These are phyloP conservation scores for Tarsius wallacei DNA, from an alignment of 2,797 vertebrate genomes.

Conservation along the genomic window DNA sequence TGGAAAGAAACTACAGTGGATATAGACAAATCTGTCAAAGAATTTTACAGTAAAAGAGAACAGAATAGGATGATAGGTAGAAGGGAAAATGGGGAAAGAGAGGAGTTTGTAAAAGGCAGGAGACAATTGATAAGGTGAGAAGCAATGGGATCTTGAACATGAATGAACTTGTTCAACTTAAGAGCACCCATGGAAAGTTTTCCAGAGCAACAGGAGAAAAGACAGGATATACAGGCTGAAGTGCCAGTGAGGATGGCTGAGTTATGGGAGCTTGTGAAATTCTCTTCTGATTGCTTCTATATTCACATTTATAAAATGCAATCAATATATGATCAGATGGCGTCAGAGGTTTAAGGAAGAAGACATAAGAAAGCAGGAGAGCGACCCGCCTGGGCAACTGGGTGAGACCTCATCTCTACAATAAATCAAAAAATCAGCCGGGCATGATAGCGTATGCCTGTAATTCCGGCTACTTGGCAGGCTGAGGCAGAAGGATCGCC, in stretches of 20 bases:
- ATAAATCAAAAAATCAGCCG: no score
- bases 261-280: background rate
- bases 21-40: background rate
- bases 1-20: background rate
- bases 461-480: no score
- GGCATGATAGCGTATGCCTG: no score
- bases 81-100: background rate
- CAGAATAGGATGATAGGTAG: background rate
- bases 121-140: background rate
- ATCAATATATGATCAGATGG: background rate
- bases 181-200: background rate
- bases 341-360: background rate
- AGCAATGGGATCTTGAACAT: background rate
- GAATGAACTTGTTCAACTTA: background rate
- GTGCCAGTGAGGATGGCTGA: background rate
- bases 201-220: background rate
- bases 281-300: background rate
- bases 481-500: no score
- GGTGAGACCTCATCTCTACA: no score
- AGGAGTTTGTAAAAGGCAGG: background rate
- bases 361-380: background rate
- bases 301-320: conserved; percentile 18
- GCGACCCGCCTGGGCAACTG: no score
- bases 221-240: background rate
- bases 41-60: conserved; percentile 4